Percentiles rank a stretch among this genome's conserved stretches.
Conservation (phyloP, 23 tunicate genomes). For the Halocynthia aurantium region DNA sequence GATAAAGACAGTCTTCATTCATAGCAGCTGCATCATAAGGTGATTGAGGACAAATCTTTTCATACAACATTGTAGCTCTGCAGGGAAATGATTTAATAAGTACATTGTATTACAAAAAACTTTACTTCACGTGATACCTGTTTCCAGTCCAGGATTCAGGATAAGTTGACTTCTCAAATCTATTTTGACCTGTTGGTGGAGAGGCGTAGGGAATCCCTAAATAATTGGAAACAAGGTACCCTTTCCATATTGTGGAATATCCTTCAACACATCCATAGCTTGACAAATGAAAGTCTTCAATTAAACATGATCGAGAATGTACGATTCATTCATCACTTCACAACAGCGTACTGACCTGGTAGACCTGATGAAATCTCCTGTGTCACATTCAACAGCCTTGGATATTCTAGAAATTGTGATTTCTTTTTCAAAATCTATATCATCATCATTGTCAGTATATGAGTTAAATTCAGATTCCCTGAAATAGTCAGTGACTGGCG, state of each 20-base stretch:
- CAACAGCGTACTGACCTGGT: constrained; percentile 17
- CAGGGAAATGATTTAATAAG: background rate
- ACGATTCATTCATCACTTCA: background rate
- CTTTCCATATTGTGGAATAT: constrained; percentile 14
- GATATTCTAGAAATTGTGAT: too few species aligned
- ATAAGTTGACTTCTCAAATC: constrained; percentile 24
- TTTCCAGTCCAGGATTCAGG: constrained; percentile 25
- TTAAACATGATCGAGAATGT: background rate
- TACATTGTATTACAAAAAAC: background rate
- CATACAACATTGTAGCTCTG: constrained; percentile 20
- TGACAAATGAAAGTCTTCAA: background rate
- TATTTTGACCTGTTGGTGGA: constrained; percentile 32
- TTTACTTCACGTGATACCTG: constrained; percentile 13
- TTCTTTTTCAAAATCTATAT: too few species aligned
- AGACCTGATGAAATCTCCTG: constrained; percentile 22
- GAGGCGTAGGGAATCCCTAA: constrained; percentile 44
- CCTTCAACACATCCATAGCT: constrained; percentile 51
- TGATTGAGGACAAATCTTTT: constrained; percentile 35
- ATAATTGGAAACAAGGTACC: constrained; percentile 24
- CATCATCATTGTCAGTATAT: too few species aligned
- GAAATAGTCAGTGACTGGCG: background rate
- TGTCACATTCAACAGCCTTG: too few species aligned
- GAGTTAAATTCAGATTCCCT: too few species aligned
- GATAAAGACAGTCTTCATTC: constrained; percentile 48
- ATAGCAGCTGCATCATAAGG: constrained; percentile 32